Percentiles rank a stretch among this genome's conserved stretches.
Conservation (phyloP, 2,113 vertebrate genomes). For the Oxygymnocypris stewartii region DNA sequence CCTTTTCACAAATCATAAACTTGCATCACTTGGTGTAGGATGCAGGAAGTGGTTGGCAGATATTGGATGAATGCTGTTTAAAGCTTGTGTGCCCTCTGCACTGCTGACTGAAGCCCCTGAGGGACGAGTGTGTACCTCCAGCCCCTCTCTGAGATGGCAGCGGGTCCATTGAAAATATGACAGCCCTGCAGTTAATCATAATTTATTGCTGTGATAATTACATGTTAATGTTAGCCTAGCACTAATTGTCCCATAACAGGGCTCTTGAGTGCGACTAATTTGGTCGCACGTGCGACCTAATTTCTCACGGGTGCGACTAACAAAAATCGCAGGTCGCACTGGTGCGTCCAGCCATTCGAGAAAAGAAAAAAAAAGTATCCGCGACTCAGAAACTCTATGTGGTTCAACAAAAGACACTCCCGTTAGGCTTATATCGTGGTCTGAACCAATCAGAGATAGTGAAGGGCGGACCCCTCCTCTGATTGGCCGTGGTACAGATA, state of each 20-base stretch:
- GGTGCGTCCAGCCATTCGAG: no score
- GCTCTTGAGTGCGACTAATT: no score
- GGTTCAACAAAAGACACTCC: no score
- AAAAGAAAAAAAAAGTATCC: no score
- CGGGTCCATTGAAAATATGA: conserved; percentile 53
- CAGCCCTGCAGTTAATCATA: conserved; percentile 64
- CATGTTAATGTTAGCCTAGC: conserved; percentile 64
- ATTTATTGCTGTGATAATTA: conserved; percentile 71
- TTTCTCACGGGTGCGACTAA: no score
- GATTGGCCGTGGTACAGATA: no score
- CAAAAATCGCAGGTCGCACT: no score
- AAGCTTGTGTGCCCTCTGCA: conserved; percentile 14
- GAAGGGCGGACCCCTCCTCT: no score
- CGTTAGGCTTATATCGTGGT: no score
- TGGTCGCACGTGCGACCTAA: no score
- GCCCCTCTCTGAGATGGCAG: conserved; percentile 53
- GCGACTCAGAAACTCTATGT: no score
- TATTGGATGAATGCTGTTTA: conserved; percentile 8
- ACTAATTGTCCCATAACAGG: conserved; percentile 65
- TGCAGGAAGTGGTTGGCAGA: neutral
- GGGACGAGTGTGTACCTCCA: conserved; percentile 40
- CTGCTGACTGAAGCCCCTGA: conserved; percentile 13
- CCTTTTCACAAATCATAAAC: neutral
- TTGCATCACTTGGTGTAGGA: neutral
- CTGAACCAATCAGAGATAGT: no score